Conservation (phyloP, 2,797 vertebrate genomes). For the Eidolon dupreanum region DNA sequence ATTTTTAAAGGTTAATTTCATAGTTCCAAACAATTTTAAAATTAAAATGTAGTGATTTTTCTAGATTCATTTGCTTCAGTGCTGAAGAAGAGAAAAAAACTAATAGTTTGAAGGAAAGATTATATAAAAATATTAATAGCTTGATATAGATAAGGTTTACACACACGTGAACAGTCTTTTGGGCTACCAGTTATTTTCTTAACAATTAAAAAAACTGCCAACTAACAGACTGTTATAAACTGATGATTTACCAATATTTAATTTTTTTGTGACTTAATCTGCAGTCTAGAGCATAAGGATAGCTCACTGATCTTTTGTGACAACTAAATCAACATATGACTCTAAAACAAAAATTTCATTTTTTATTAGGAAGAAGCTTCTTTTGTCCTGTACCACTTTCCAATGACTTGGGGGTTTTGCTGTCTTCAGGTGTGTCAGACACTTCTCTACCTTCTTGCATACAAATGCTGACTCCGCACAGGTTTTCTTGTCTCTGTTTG, state of each 20-base stretch:
- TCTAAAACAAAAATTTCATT: neutral
- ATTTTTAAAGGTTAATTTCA: conserved; percentile 52
- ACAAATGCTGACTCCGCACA: neutral
- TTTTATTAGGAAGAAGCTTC: neutral
- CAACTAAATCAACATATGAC: neutral
- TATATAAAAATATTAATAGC: neutral
- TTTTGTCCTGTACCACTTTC: neutral
- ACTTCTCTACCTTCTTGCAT: neutral
- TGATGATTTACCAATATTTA: neutral
- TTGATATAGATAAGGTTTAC: neutral
- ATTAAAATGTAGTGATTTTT: conserved; percentile 13
- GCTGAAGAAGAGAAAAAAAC: neutral
- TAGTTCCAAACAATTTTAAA: conserved; percentile 33
- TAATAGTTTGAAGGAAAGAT: conserved; percentile 1
- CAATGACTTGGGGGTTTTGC: neutral
- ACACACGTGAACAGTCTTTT: neutral
- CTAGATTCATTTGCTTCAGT: neutral
- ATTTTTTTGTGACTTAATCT: conserved; percentile 22
- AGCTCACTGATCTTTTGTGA: neutral
- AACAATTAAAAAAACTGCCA: neutral
- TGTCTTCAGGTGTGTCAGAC: neutral
- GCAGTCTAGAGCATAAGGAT: neutral
- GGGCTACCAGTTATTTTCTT: neutral
- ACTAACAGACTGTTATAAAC: neutral
- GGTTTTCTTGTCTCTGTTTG: neutral